Percentiles rank a stretch among this genome's conserved stretches.
These are phyloP conservation scores for Melieria crassipennis DNA, from an alignment of 2,888 invertebrate genomes.

Conservation along the genomic window DNA sequence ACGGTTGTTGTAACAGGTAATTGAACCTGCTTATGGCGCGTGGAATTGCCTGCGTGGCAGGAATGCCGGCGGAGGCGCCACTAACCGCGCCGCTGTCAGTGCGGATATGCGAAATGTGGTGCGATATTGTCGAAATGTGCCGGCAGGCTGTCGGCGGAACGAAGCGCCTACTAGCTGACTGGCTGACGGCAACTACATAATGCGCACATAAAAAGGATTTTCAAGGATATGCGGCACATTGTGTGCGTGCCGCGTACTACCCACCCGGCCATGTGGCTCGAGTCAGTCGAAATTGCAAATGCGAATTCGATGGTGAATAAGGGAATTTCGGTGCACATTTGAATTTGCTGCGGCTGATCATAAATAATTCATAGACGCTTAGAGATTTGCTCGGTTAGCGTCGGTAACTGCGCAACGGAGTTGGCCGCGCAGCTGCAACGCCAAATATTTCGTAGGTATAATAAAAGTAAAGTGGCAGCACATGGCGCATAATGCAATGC, in stretches of 20 bases:
- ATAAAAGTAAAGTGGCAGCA: no score
- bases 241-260: not conserved
- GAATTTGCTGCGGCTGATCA: slow-evolving; percentile 5
- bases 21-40: slow-evolving; percentile 59
- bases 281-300: slow-evolving; percentile 53
- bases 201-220: slow-evolving; percentile 64
- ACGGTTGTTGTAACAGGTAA: slow-evolving; percentile 59
- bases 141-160: slow-evolving; percentile 41
- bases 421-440: no score
- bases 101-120: slow-evolving; percentile 36
- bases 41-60: slow-evolving; percentile 49
- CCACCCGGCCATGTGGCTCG: slow-evolving; percentile 1
- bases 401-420: not conserved
- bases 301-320: slow-evolving; percentile 42
- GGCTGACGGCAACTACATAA: slow-evolving; percentile 50
- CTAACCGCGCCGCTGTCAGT: slow-evolving; percentile 37
- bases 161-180: no score
- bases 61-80: slow-evolving; percentile 34
- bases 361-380: slow-evolving; percentile 34
- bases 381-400: slow-evolving; percentile 39
- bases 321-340: slow-evolving; percentile 23
- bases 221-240: slow-evolving; percentile 42
- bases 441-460: no score
- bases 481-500: no score
- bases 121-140: slow-evolving; percentile 31